Percentiles rank a stretch among this genome's conserved stretches.
Evolutionary conservation across 1,140 invertebrate species (phyloP).

Genomic region (Lasioglossum albipes): DNA sequence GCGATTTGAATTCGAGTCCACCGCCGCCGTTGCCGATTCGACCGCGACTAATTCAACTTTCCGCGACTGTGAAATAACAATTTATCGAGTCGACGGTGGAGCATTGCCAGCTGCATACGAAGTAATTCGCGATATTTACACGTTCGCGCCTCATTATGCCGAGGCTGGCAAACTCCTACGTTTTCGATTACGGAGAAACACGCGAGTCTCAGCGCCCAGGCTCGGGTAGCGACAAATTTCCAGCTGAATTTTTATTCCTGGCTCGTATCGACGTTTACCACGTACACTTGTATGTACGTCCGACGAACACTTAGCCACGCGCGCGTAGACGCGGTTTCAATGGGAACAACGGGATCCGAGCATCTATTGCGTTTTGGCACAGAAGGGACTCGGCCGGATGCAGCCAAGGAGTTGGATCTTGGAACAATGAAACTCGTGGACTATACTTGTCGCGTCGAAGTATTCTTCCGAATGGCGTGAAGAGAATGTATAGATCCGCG

Average conservation of each 20-base stretch:
- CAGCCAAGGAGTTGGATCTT: slow-evolving; percentile 48
- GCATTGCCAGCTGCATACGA: slow-evolving; percentile 31
- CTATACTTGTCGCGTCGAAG: slow-evolving; percentile 47
- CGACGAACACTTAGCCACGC: background rate
- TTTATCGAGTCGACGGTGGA: slow-evolving; percentile 33
- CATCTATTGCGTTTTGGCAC: slow-evolving; percentile 24
- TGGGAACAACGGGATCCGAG: background rate
- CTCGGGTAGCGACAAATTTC: background rate
- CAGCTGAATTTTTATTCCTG: slow-evolving; percentile 41
- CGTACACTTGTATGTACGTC: background rate
- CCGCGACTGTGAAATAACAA: slow-evolving; percentile 11
- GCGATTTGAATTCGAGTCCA: background rate
- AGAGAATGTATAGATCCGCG: background rate
- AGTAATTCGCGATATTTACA: slow-evolving; percentile 44
- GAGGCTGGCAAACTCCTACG: background rate
- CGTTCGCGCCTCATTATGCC: slow-evolving; percentile 47
- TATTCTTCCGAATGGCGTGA: background rate
- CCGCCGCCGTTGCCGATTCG: background rate
- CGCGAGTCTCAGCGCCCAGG: background rate
- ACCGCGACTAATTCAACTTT: slow-evolving; percentile 35
- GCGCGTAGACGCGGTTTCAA: background rate
- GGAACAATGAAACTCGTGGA: slow-evolving; percentile 61
- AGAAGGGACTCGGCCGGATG: background rate
- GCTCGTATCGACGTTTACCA: slow-evolving; percentile 20
- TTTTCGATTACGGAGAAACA: slow-evolving; percentile 16